Base-by-base conservation (phyloP, 2,113 vertebrate genomes). In the Elachura formosa region DNA sequence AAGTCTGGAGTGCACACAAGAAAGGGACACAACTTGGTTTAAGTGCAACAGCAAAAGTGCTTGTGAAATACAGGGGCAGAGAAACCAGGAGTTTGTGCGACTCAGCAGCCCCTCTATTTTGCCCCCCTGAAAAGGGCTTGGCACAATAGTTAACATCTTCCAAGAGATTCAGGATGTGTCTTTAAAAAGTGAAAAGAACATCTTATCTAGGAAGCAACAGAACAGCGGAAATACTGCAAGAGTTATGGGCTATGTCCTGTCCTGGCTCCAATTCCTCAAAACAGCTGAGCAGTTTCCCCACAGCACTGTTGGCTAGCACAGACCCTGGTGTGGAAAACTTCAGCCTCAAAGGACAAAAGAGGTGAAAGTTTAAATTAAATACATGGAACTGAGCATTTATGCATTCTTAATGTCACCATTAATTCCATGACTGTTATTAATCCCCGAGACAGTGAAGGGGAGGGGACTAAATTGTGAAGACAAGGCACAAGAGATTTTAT, bases 211-310 rank as follows among this genome's bases (percentile, higher is more conserved):
- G 74, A 64, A 94, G 59, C 38, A 85, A 84, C 3, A 52, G 58
- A 90, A 78, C 4, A 92, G 74, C 25, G 2, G 95, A 94, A 94
- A 89, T 1, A 7, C 66, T 64, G 34, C 34, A 41, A 92, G 80
- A 93, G 62, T 94, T 92, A 89, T 82, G 84, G n/a, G 45, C 62
- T 91, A 72, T 72, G 84, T 87, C 91, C 89, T 91, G 78, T 61
- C 81, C 89, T 76, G 55, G 59, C 84, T 92, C 66, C 73, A 82
- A 10, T 41, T 92, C 58, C 89, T 76, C 69, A 68, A 59, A 96
- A 94, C 66, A 94, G 80, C 93, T 92, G 84, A 95, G 64, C 82
- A 51, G 74, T 40, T 89, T 95, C 77, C 87, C 71, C n/a, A 85
- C 73, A 83, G 89, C 49, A 38, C 45, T 64, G 33, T 34, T 69